phyloP scores from a whole-genome alignment of 2,797 vertebrate species.

The Apogon talboti region DNA sequence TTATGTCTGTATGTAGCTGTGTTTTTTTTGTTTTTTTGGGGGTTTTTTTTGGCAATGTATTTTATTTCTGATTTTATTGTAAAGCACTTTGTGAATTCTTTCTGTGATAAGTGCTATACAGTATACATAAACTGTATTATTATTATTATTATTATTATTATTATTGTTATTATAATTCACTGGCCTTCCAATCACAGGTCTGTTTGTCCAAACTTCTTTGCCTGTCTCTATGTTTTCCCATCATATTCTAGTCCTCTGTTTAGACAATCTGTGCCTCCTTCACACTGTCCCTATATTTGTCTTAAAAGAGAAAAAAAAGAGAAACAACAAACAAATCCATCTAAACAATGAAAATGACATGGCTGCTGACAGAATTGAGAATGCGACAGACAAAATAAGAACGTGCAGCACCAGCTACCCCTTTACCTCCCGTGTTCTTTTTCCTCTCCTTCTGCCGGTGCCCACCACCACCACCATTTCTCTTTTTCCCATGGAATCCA shows the following conservation, averaged over 20 bases:
- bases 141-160: no score
- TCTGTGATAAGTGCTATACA: no score
- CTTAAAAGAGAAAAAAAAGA: conserved; percentile 41
- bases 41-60: no score
- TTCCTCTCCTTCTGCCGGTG: conserved; percentile 55
- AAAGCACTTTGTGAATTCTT: no score
- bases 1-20: no score
- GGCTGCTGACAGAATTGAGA: conserved; percentile 77
- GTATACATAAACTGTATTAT: no score
- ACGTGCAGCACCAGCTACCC: conserved; percentile 46
- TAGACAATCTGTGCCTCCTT: conserved; percentile 27
- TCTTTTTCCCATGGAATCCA: conserved; percentile 87
- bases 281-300: conserved; percentile 39
- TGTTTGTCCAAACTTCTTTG: conserved; percentile 20
- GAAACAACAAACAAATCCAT: conserved; percentile 63
- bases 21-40: no score
- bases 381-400: conserved; percentile 61
- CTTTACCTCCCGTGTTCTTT: conserved; percentile 35
- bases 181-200: conserved; percentile 15
- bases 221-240: conserved; percentile 22
- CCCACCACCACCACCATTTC: conserved; percentile 67
- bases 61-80: no score
- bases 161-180: neutral
- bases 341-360: conserved; percentile 64
- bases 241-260: conserved; percentile 35